Evolutionary conservation across 2,797 vertebrate genomes (phyloP), one percentile per base, ranked within the genome.

Genomic region (Macroramphosus scolopax): DNA sequence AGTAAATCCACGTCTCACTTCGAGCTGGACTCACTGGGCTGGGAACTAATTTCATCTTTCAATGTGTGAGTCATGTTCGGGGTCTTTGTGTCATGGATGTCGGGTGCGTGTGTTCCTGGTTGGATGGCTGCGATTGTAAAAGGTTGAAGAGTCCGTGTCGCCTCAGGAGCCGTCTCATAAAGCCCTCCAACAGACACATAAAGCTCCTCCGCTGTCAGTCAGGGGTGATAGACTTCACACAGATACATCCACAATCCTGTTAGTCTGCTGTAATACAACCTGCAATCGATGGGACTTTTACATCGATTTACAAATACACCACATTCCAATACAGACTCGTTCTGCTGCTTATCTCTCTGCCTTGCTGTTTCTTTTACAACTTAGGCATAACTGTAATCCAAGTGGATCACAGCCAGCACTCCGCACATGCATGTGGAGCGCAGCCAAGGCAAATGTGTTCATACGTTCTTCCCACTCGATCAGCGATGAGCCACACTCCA

Each of bases 51-150:
- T 71, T 64, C 62, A 31, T 7, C 41, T 42, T 7, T 12, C 6
- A 13, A 4, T 8, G 36, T 35, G 20, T 66, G 68, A 65, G 42
- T 80, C 65, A 64, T 32, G 42, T 29, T 17, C 12, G 33, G 8
- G 48, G 61, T 68, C 59, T 48, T 28, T 3, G 15, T 56, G 60
- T 67, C 60, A 40, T 8, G 22, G 35, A 8, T 72, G 58, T 66
- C 29, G 24, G 25, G 49, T 41, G 40, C 44, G 12, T 20, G 50
- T 9, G 38, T 49, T 41, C 16, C 44, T 16, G 6, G 17, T 51
- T 29, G 5, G 1, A 44, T 52, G 49, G 45, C 33, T 31, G 28
- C 1, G 63, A 77, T 51, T 62, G 17, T 38, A 8, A 7, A 11
- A 29, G 14, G 20, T 47, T 9, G 37, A 41, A 55, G 50, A 54